Conservation (phyloP, 2,797 vertebrate genomes). For the Lithobates pipiens region DNA sequence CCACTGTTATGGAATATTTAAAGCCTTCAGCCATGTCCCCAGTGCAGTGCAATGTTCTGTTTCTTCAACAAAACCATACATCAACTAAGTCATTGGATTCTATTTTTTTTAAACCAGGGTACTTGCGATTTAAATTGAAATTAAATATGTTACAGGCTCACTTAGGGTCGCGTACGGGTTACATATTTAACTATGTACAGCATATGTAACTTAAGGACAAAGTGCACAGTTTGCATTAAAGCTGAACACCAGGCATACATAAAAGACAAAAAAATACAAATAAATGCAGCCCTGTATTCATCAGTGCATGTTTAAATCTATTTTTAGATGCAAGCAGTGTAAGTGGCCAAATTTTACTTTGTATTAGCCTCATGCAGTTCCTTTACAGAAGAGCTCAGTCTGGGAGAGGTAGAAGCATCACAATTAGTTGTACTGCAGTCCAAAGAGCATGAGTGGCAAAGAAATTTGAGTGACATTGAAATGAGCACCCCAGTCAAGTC, state of each 20-base stretch:
- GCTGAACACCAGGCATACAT: not conserved
- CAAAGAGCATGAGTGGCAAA: no score
- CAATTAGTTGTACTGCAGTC: no score
- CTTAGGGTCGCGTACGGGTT: not conserved
- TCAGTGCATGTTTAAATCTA: not conserved
- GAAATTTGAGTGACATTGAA: no score
- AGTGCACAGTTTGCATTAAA: not conserved
- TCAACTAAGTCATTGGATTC: slow-evolving; percentile 10
- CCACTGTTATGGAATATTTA: slow-evolving; percentile 42
- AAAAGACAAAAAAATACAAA: not conserved
- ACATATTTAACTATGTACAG: not conserved
- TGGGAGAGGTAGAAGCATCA: no score
- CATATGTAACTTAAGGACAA: not conserved
- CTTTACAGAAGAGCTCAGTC: no score
- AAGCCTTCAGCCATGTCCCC: slow-evolving; percentile 9
- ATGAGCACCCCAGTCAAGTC: no score
- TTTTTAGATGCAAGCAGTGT: no score
- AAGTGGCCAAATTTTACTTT: no score
- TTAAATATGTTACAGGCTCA: not conserved
- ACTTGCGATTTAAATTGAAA: not conserved
- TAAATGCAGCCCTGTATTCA: not conserved
- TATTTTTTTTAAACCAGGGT: not conserved
- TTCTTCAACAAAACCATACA: slow-evolving; percentile 32
- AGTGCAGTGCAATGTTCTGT: slow-evolving; percentile 30
- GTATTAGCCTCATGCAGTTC: no score